These are phyloP conservation scores for Nudaria mundana DNA, from an alignment of 2,888 invertebrate genomes.

Conservation along the genomic window DNA sequence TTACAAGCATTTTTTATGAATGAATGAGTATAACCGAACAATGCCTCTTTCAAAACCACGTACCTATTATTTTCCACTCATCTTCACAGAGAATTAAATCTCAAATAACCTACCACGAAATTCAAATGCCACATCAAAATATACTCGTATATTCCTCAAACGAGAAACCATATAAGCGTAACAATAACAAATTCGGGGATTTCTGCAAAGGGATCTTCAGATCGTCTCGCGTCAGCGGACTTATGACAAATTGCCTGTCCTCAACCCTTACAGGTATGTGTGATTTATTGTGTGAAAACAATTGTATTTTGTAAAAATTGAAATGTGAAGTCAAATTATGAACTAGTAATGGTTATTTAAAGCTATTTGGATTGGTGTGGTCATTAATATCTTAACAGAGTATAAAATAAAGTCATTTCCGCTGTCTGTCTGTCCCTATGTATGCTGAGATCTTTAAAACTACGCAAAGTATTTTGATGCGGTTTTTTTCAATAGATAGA, in stretches of 20 bases:
- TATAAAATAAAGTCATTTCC: too few relatives aligned
- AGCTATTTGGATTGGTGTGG: too few relatives aligned
- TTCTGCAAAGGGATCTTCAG: conserved; percentile 48
- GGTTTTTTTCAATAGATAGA: too few relatives aligned
- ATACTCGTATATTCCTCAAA: conserved; percentile 12
- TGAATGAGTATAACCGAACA: background rate
- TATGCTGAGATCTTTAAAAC: too few relatives aligned
- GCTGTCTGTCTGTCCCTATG: too few relatives aligned
- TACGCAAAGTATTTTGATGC: too few relatives aligned
- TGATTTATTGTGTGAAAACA: conserved; percentile 61
- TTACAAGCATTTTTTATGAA: too few relatives aligned
- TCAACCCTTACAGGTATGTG: conserved; percentile 69
- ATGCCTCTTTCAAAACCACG: background rate
- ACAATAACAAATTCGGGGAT: conserved; percentile 56
- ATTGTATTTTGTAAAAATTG: conserved; percentile 17
- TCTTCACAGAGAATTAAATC: conserved; percentile 9
- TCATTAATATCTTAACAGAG: too few relatives aligned
- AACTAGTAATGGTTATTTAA: background rate
- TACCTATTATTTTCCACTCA: conserved; percentile 6
- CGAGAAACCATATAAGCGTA: conserved; percentile 44
- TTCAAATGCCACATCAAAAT: conserved; percentile 9
- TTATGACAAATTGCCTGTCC: conserved; percentile 77
- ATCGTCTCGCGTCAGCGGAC: conserved; percentile 61
- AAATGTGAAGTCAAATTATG: conserved; percentile 7
- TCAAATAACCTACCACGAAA: conserved; percentile 11